phyloP scores from a whole-genome alignment of 2,888 invertebrate species.

The Mellilla xanthometata region DNA sequence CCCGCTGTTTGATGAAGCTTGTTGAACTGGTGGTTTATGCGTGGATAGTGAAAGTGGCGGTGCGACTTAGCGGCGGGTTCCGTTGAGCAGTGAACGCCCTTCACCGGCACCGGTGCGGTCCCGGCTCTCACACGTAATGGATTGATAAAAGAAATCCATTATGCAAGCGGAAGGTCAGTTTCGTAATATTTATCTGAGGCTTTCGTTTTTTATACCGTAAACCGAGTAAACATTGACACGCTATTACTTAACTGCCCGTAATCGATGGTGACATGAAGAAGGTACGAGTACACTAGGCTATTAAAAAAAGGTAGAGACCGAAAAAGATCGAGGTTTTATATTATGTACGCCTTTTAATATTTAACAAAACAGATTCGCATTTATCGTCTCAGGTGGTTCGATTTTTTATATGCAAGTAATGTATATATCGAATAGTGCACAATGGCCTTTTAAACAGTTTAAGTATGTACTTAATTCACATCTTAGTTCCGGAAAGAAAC shows the following conservation, averaged over 20 bases:
- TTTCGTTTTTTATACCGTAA: constrained; percentile 30
- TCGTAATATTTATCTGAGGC: constrained; percentile 30
- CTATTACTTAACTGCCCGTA: not conserved
- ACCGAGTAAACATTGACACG: constrained; percentile 19
- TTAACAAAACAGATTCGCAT: too few relatives aligned
- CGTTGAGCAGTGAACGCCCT: constrained; percentile 27
- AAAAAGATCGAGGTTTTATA: too few relatives aligned
- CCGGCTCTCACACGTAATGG: constrained; percentile 27
- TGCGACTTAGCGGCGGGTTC: constrained; percentile 21
- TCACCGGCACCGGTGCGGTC: constrained; percentile 33
- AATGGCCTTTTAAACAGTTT: too few relatives aligned
- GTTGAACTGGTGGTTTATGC: constrained; percentile 28
- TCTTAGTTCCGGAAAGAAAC: too few relatives aligned
- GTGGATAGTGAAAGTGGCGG: constrained; percentile 32
- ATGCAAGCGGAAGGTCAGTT: constrained; percentile 35
- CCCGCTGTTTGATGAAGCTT: constrained; percentile 3
- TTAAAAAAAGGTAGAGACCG: too few relatives aligned
- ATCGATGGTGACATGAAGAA: too few relatives aligned
- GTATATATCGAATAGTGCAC: too few relatives aligned
- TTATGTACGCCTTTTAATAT: too few relatives aligned
- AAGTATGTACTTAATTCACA: too few relatives aligned
- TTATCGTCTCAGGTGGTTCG: too few relatives aligned
- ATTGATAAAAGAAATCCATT: constrained; percentile 34
- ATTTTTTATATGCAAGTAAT: too few relatives aligned
- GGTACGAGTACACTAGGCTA: too few relatives aligned